A percentile compares a stretch with the other conserved stretches of the same genome.
phyloP scores from a whole-genome alignment of 2,113 vertebrate species.

The Albula glossodonta region DNA sequence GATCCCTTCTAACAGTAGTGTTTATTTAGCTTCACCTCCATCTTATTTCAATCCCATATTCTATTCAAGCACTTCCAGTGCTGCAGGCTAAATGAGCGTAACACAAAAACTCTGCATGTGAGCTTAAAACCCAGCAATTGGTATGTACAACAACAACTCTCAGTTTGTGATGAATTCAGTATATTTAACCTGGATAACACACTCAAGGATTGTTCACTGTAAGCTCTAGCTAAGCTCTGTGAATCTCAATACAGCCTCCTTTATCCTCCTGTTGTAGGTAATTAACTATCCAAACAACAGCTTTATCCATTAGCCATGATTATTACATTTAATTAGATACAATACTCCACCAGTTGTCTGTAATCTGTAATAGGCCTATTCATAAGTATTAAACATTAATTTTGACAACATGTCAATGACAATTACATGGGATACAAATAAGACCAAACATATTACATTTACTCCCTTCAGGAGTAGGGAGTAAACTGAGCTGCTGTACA shows the following conservation, averaged over 20 bases:
- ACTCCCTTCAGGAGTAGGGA: neutral
- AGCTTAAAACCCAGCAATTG: neutral
- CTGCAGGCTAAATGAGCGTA: neutral
- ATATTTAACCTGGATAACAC: neutral
- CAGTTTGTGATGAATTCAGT: neutral
- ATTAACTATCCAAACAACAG: neutral
- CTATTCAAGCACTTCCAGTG: neutral
- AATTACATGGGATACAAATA: neutral
- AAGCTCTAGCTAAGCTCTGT: neutral
- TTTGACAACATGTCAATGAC: neutral
- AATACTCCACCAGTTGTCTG: neutral
- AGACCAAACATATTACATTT: neutral
- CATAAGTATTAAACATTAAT: neutral
- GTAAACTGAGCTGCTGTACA: neutral
- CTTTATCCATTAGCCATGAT: neutral
- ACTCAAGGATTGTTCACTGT: neutral
- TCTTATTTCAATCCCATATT: neutral
- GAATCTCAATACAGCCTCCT: neutral
- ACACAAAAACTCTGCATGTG: neutral
- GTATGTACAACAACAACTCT: neutral
- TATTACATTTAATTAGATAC: neutral
- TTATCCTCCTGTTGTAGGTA: neutral
- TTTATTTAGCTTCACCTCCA: neutral
- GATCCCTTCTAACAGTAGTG: neutral
- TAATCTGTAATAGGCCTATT: neutral